Evolutionary conservation across 2,888 invertebrate species (phyloP).

Genomic region (Blera fallax): DNA sequence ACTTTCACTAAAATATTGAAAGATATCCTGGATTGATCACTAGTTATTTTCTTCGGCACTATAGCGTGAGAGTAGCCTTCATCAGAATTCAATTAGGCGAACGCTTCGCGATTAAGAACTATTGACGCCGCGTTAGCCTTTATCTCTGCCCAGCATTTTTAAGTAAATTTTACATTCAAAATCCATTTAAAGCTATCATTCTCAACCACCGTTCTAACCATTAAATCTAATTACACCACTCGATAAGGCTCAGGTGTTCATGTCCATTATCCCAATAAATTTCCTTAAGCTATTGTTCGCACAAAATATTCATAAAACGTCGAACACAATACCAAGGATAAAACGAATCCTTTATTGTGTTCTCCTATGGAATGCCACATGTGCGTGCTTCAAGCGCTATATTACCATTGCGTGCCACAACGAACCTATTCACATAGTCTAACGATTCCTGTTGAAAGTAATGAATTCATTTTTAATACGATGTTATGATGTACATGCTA

Average conservation of each 20-base stretch:
- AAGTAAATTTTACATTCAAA: background rate
- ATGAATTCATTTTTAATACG: constrained; percentile 41
- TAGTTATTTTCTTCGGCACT: too few relatives aligned
- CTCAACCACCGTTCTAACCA: background rate
- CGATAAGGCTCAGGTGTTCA: background rate
- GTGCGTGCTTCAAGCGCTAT: constrained; percentile 27
- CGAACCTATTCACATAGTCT: constrained; percentile 11
- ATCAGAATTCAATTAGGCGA: too few relatives aligned
- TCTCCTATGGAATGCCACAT: constrained; percentile 7
- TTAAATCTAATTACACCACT: background rate
- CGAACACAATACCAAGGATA: background rate
- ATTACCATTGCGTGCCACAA: constrained; percentile 46
- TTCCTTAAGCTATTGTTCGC: constrained; percentile 26
- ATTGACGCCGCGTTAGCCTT: too few relatives aligned
- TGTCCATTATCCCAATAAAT: constrained; percentile 13
- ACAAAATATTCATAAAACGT: constrained; percentile 25
- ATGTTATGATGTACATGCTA: constrained; percentile 8
- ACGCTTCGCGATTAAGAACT: too few relatives aligned
- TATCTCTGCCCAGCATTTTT: too few relatives aligned
- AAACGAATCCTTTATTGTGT: constrained; percentile 26
- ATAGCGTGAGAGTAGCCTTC: too few relatives aligned
- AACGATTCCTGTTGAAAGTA: constrained; percentile 6
- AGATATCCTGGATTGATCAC: too few relatives aligned
- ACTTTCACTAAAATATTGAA: too few relatives aligned
- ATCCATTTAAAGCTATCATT: background rate